Evolutionary conservation across 2,797 vertebrate genomes (phyloP).

Genomic region (Macropus fuliginosus): DNA sequence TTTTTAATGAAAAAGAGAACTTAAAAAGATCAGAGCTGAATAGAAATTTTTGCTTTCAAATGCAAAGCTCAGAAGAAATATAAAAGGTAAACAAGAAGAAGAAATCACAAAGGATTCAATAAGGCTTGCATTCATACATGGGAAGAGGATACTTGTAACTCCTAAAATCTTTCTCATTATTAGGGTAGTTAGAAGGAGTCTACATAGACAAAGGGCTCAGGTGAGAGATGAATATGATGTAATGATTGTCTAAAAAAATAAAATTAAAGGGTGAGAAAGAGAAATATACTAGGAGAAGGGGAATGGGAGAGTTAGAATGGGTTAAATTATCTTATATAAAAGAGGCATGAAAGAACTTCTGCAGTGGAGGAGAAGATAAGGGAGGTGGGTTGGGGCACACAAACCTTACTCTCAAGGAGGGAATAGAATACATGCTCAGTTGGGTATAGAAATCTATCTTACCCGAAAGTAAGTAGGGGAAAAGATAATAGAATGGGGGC

Average conservation of each 20-base stretch:
- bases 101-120: not conserved
- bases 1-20: not conserved
- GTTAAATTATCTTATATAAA: not conserved
- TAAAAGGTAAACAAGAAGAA: not conserved
- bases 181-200: not conserved
- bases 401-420: not conserved
- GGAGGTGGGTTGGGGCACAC: not conserved
- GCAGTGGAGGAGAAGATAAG: not conserved
- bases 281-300: not conserved
- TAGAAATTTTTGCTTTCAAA: not conserved
- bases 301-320: not conserved
- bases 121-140: not conserved
- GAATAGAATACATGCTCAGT: not conserved
- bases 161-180: not conserved
- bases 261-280: not conserved
- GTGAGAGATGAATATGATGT: not conserved
- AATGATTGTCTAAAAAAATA: not conserved
- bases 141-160: not conserved
- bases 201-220: not conserved
- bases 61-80: not conserved
- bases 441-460: not conserved
- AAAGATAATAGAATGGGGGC: not conserved
- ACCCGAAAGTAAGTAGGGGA: not conserved
- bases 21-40: not conserved
- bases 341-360: not conserved